These are phyloP conservation scores for Microcebus jonahi DNA, from an alignment of 2,113 vertebrate species.

Conservation along the genomic window DNA sequence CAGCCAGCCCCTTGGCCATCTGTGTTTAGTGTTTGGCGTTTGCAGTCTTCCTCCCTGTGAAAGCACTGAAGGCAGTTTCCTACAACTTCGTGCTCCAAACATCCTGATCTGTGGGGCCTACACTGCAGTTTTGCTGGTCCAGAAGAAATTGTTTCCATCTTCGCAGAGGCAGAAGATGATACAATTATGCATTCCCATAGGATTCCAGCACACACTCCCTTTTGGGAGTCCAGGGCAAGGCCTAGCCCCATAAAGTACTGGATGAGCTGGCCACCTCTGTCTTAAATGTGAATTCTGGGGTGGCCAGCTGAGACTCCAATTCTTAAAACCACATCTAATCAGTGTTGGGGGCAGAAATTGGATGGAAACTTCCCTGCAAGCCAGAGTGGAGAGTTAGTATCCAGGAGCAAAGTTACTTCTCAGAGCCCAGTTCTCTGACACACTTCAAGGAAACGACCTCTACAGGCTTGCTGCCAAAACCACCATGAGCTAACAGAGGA, in stretches of 20 bases:
- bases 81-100: background rate
- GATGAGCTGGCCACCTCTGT: background rate
- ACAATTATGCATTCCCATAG: background rate
- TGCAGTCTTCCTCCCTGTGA: background rate
- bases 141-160: background rate
- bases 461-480: background rate
- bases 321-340: background rate
- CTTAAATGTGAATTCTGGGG: background rate
- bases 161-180: background rate
- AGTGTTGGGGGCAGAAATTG: background rate
- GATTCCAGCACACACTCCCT: background rate
- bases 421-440: background rate
- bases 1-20: background rate
- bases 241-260: accelerated
- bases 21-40: background rate
- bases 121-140: background rate
- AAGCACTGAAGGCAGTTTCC: background rate
- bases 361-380: background rate
- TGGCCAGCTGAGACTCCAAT: background rate
- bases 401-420: background rate
- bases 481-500: background rate
- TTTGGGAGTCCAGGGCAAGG: background rate
- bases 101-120: background rate
- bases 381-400: background rate
- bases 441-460: background rate